Base-by-base conservation (phyloP, 2,797 vertebrate genomes). In the Lagorchestes hirsutus region DNA sequence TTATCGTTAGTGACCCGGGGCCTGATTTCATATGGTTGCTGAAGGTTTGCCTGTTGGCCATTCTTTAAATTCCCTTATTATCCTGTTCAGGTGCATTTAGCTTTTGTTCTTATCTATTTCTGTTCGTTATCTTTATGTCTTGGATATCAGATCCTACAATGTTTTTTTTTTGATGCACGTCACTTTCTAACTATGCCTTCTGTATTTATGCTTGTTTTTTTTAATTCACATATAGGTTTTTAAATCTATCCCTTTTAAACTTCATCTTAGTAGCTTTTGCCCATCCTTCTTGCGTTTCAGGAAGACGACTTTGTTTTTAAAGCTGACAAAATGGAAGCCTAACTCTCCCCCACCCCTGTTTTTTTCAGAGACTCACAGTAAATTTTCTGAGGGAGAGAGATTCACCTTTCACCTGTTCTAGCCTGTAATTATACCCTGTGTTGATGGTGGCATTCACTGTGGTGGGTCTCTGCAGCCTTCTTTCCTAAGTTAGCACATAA, bases 341-440 rank as follows among this genome's bases (percentile, higher is more conserved):
- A 27, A 74, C n/a, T n/a, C n/a, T 92, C 96, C 93, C 87, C 0
- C 91, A 91, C 91, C 57, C 87, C 74, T 91, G 46, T 91, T 96
- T 96, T 52, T 74, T 95, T 91, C 29, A 56, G 57, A 54, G 13
- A 31, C 59, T 92, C 90, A 93, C 34, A 96, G 90, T 67, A 97
- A 91, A 59, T 90, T 96, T 97, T 97, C 62, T 91, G 95, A 93
- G 95, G 96, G 90, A 93, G 91, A 52, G 93, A 96, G 95, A 94
- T 34, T 52, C 92, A 58, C 5, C 50, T 96, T 24, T 92, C 55
- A 54, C 94, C 16, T 0, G 55, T 62, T 16, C 82, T 54, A 59
- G 9, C 95, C 31, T 93, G n/a, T 28, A 91, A 29, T 96, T 95
- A 54, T 94, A 34, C 87, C 46, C 34, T 95, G 0, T 52, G 92